Base-by-base conservation (phyloP, 2,113 vertebrate genomes). In the Lepus americanus region DNA sequence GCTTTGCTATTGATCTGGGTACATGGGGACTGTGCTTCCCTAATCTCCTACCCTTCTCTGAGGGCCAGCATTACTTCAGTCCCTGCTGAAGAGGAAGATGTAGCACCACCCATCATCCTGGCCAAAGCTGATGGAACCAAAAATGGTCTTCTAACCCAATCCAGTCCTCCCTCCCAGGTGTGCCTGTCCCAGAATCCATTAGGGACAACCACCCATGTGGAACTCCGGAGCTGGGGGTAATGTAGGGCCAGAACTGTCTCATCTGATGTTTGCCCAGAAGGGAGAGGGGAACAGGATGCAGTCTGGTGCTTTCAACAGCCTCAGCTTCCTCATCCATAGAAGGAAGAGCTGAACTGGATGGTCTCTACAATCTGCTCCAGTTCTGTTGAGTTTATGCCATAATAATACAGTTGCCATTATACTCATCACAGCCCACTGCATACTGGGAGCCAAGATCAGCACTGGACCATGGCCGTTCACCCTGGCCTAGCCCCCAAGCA, bases 401-500 rank as follows among this genome's bases (percentile, higher is more conserved):
- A 69, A 83, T 10, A 55, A 90, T 2, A 17, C 3, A 64, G 78
- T n/a, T 22, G 77, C 25, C 44, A 3, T 5, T 53, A 7, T 31
- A 70, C 22, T 87, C 67, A 70, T 19, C 39, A 78, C 1, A 66
- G 73, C 23, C 33, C 13, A 67, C n/a, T 55, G 63, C 8, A 36
- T 78, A 59, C 74, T 72, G 19, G 39, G 61, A 17, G 33, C 49
- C 25, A 78, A 4, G 29, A 29, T 17, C 61, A 23, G 36, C 19
- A 4, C 25, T 31, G 64, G 44, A 29, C 77, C 49, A 5, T 0
- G 19, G 74, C 44, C 3, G 0, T 55, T 33, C 69, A 36, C 27
- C 76, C 33, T 19, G 19, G 55, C 73, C 3, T 16, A 19, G 70
- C 8, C 78, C 59, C 64, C 25, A 11, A 31, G 61, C 77, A 64